These are phyloP conservation scores for Heliconius hermathena DNA, from an alignment of 1,140 invertebrate species.

Conservation along the genomic window DNA sequence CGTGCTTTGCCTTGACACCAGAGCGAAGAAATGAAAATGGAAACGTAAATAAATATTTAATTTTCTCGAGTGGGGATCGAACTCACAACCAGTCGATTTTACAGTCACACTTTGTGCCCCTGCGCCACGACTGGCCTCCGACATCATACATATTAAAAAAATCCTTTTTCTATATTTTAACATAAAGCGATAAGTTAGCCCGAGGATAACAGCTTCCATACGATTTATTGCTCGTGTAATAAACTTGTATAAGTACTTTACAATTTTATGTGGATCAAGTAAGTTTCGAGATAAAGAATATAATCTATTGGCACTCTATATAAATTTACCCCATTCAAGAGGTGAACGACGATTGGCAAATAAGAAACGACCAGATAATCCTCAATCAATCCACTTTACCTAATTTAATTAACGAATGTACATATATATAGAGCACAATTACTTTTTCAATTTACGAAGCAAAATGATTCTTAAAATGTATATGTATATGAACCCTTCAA, in stretches of 20 bases:
- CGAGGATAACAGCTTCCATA: constrained; percentile 28
- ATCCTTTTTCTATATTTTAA: background rate
- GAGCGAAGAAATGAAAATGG: no score
- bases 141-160: constrained; percentile 5
- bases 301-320: background rate
- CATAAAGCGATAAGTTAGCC: constrained; percentile 22
- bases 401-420: background rate
- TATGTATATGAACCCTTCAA: background rate
- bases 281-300: background rate
- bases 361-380: no score
- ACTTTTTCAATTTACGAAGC: background rate
- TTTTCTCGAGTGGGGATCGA: no score
- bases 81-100: no score
- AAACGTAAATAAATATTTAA: no score
- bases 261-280: constrained; percentile 29
- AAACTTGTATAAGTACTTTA: constrained; percentile 13
- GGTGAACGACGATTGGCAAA: no score
- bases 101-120: no score
- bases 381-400: no score
- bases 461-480: background rate
- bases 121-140: background rate
- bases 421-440: background rate
- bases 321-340: no score
- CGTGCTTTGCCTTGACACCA: no score
- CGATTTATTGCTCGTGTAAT: constrained; percentile 31